Conservation (phyloP, 2,797 vertebrate species). For the Anisognathus igniventris region DNA sequence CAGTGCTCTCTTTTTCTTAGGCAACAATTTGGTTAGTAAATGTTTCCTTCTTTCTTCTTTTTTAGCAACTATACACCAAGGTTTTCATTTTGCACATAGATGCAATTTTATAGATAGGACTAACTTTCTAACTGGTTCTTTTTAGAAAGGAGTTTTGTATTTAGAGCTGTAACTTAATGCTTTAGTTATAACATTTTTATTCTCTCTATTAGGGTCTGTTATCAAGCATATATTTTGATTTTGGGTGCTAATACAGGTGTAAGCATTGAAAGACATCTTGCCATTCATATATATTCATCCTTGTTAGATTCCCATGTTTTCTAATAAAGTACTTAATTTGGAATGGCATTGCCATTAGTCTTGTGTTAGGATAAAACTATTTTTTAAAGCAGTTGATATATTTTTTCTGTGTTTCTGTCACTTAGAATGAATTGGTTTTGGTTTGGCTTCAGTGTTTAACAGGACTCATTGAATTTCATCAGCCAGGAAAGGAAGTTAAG, state of each 20-base stretch:
- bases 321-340: not conserved
- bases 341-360: not conserved
- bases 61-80: rapidly evolving
- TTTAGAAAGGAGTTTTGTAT: not conserved
- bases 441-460: not conserved
- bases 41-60: not conserved
- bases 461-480: not conserved
- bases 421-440: not conserved
- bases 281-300: not conserved
- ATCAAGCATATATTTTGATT: not conserved
- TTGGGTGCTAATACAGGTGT: not conserved
- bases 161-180: not conserved
- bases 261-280: not conserved
- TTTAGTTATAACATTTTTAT: not conserved
- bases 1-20: not conserved
- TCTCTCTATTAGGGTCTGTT: not conserved
- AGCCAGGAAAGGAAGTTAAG: not conserved
- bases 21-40: not conserved
- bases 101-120: not conserved
- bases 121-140: not conserved
- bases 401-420: not conserved
- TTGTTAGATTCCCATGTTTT: not conserved
- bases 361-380: not conserved
- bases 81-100: not conserved
- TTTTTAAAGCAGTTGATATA: not conserved